A percentile compares a stretch with the other conserved stretches of the same genome.
phyloP scores from a whole-genome alignment of 2,113 vertebrate species.

The Hyaena hyaena region DNA sequence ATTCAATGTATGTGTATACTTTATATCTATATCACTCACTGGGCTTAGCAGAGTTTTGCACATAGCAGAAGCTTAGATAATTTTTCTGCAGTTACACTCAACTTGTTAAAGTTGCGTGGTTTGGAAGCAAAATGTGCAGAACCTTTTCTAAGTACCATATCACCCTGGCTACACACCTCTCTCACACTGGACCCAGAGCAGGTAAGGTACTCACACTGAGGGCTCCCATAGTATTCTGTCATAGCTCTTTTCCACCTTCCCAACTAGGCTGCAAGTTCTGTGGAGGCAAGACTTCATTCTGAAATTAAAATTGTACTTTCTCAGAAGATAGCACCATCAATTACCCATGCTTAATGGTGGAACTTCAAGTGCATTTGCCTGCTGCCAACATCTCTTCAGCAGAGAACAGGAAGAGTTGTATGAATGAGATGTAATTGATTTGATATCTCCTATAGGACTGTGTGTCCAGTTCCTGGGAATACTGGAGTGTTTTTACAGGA shows the following conservation, averaged over 20 bases:
- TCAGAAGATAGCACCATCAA: constrained; percentile 42
- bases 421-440: constrained; percentile 85
- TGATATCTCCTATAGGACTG: constrained; percentile 86
- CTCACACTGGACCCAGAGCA: neutral
- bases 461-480: constrained; percentile 85
- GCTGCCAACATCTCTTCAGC: constrained; percentile 72
- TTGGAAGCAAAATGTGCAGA: neutral
- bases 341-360: neutral
- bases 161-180: neutral
- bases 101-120: neutral
- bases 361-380: constrained; percentile 53
- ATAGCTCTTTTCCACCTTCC: neutral
- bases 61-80: neutral
- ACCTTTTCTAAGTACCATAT: neutral
- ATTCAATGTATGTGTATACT: neutral
- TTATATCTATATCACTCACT: neutral
- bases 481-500: constrained; percentile 84
- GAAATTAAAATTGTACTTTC: constrained; percentile 33
- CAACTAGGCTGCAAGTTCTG: neutral
- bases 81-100: neutral
- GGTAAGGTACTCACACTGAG: neutral
- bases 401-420: constrained; percentile 76
- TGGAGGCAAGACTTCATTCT: constrained; percentile 34
- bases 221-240: neutral
- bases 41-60: neutral